Conservation (phyloP, 2,888 invertebrate species). For the Galeopsomyia nigrocyanea region DNA sequence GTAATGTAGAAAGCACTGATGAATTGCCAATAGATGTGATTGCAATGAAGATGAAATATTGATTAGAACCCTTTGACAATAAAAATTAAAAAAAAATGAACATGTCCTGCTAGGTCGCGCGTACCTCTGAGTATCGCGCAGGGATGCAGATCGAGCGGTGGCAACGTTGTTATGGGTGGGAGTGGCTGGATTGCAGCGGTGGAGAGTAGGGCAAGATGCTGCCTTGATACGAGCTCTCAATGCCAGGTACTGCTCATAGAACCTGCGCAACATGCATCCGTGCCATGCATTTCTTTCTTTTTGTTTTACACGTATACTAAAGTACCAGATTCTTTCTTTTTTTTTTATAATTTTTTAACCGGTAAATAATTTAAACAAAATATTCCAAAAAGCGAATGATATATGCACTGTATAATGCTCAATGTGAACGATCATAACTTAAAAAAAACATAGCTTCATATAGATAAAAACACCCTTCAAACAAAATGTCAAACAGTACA, state of each 20-base stretch:
- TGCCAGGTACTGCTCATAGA: slow-evolving; percentile 90
- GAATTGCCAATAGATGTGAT: too few relatives aligned
- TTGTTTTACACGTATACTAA: too few relatives aligned
- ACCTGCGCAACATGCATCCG: slow-evolving; percentile 75
- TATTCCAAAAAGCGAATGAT: not conserved
- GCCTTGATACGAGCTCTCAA: slow-evolving; percentile 91
- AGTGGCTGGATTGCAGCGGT: slow-evolving; percentile 67
- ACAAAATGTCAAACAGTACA: not conserved
- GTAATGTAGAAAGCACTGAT: too few relatives aligned
- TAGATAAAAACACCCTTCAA: not conserved
- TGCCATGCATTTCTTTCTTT: slow-evolving; percentile 61
- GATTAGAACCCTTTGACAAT: slow-evolving; percentile 18
- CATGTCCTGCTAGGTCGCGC: slow-evolving; percentile 53
- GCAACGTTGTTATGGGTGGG: slow-evolving; percentile 68
- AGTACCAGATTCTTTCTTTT: slow-evolving; percentile 41
- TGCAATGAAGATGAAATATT: slow-evolving; percentile 16
- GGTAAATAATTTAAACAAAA: slow-evolving; percentile 13
- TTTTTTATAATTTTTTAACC: slow-evolving; percentile 26
- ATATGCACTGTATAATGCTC: too few relatives aligned
- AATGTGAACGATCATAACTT: too few relatives aligned
- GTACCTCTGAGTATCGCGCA: slow-evolving; percentile 71
- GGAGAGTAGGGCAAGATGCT: slow-evolving; percentile 82
- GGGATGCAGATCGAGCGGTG: slow-evolving; percentile 74
- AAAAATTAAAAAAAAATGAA: slow-evolving; percentile 50
- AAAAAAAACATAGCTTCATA: too few relatives aligned